These are phyloP conservation scores for Diogma glabrata DNA, from an alignment of 2,888 invertebrate species.

Conservation along the genomic window DNA sequence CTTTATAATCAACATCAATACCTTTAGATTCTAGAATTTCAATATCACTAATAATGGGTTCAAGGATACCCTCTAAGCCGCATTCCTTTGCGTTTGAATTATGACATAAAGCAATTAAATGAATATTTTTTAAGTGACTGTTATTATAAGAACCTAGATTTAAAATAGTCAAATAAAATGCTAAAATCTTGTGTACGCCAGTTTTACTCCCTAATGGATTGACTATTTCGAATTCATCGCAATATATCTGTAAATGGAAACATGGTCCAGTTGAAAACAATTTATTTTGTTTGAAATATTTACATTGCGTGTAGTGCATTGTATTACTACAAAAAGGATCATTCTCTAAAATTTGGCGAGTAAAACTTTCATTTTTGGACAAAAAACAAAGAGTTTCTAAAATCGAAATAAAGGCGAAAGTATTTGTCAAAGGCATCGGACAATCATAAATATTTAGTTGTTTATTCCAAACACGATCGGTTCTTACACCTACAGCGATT, in stretches of 20 bases:
- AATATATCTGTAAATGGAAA: slow-evolving; percentile 17
- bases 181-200: slow-evolving; percentile 19
- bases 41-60: slow-evolving; percentile 16
- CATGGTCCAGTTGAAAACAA: neutral
- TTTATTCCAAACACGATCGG: too few species aligned
- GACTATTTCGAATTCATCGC: slow-evolving; percentile 19
- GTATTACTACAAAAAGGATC: neutral
- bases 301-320: neutral
- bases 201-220: slow-evolving; percentile 20
- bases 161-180: slow-evolving; percentile 18
- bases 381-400: neutral
- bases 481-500: neutral
- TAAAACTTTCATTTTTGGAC: neutral
- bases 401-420: neutral
- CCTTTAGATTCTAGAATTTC: slow-evolving; percentile 17
- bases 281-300: too few species aligned
- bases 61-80: slow-evolving; percentile 12
- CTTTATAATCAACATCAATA: neutral
- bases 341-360: neutral
- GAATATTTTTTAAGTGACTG: slow-evolving; percentile 14
- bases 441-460: neutral
- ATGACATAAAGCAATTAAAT: slow-evolving; percentile 12
- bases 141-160: slow-evolving; percentile 15
- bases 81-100: neutral
- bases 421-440: neutral